Evolutionary conservation across 1,140 invertebrate species (phyloP), one percentile per base, ranked within the genome.

Genomic region (Eciton burchellii): DNA sequence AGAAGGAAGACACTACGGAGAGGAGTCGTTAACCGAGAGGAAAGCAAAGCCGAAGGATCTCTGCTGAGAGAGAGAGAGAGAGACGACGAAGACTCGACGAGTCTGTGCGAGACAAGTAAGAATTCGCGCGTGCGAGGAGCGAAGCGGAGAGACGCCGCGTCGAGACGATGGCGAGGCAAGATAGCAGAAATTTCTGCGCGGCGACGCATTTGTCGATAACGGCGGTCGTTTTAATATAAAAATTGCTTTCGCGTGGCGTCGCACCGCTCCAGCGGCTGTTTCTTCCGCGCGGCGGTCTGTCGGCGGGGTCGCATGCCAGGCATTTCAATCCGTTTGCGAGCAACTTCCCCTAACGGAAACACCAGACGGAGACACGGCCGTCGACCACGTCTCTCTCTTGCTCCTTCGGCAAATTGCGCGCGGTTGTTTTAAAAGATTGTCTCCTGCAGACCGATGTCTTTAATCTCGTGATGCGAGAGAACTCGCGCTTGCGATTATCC

Each of bases 371-470:
- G 47, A 56, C 47, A 59, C 81, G 70, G 74, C 35, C 62, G n/a
- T n/a, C n/a, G n/a, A n/a, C n/a, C n/a, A n/a, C n/a, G n/a, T n/a
- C n/a, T 21, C 45, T 56, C 29, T 54, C 47, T 49, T 56, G 70
- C 70, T 84, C 26, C 62, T 47, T 29, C 74, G 57, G 73, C 74
- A 77, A 86, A 87, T 87, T 87, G 87, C 35, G 76, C 82, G 70
- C 76, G 76, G 72, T 87, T 87, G 84, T 88, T 87, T 88, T 88
- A 84, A 87, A 88, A 88, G 83, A 88, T 84, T 87, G 82, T 87
- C 85, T 72, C 47, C 60, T 52, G 43, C 81, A 87, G 76, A 73
- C 57, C 24, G 49, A 82, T 82, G 66, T 84, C 86, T 88, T 88
- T 88, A 88, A 88, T 88, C 86, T 88, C 82, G 60, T 45, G 77